Evolutionary conservation across 2,797 vertebrate genomes (phyloP).

Genomic region (Acomys russatus): DNA sequence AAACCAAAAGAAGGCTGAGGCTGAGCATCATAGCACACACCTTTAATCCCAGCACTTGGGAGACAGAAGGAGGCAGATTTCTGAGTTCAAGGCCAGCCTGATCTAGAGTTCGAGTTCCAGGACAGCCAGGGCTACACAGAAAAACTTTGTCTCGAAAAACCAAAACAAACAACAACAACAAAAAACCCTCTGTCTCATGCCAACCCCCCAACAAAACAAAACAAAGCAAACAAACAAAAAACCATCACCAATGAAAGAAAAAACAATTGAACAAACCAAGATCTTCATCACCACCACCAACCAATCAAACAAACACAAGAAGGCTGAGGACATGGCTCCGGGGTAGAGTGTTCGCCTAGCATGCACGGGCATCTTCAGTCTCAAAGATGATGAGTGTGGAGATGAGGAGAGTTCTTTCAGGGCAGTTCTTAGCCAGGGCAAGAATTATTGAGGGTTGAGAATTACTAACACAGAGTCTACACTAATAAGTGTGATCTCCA

Average conservation of each 20-base stretch:
- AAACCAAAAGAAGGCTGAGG: neutral
- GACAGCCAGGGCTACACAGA: neutral
- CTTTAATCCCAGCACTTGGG: neutral
- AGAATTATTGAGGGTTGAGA: neutral
- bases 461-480: neutral
- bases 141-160: neutral
- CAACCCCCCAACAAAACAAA: neutral
- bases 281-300: neutral
- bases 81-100: neutral
- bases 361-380: neutral
- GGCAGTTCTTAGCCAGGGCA: neutral
- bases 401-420: neutral
- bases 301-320: neutral
- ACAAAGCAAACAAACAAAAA: neutral
- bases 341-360: neutral
- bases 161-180: neutral
- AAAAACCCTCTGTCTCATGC: neutral
- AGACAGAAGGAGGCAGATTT: neutral
- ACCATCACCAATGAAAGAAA: neutral
- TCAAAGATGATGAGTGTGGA: neutral
- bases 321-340: neutral
- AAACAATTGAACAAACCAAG: neutral
- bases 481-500: neutral
- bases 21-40: accelerated
- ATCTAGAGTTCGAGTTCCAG: neutral